Conservation (phyloP, 2,797 vertebrate genomes). For the Chelmon rostratus region DNA sequence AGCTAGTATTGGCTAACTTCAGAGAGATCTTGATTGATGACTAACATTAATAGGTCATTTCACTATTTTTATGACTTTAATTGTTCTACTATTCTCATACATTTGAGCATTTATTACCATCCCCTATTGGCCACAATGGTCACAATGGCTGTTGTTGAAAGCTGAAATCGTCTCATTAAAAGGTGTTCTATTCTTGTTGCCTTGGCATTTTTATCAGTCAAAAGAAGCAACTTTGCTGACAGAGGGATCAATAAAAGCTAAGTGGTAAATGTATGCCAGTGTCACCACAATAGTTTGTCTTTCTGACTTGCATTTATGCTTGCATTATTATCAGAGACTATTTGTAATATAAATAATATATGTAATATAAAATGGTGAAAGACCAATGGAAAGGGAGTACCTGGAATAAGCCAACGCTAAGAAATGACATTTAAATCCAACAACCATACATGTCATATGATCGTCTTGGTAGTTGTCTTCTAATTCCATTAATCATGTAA, state of each 20-base stretch:
- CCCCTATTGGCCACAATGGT: too few species aligned
- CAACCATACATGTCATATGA: neutral
- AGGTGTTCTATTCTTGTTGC: neutral
- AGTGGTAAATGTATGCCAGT: neutral
- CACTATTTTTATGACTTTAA: neutral
- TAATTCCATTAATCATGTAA: neutral
- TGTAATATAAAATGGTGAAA: neutral
- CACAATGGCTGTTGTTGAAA: neutral
- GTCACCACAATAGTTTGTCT: too few species aligned
- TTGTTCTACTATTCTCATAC: neutral
- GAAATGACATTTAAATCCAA: neutral
- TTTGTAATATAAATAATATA: neutral
- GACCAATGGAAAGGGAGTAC: too few species aligned
- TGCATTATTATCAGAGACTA: neutral
- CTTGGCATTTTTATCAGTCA: neutral
- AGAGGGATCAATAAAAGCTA: neutral
- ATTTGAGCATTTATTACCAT: neutral
- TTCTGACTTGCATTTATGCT: too few species aligned
- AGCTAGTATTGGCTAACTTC: neutral
- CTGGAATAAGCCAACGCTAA: neutral
- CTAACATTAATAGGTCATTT: neutral
- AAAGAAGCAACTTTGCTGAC: neutral
- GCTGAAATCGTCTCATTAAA: neutral
- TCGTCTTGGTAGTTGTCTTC: neutral
- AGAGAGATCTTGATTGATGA: neutral